Base-by-base conservation (phyloP, 2,797 vertebrate genomes). In the Choloepus didactylus region DNA sequence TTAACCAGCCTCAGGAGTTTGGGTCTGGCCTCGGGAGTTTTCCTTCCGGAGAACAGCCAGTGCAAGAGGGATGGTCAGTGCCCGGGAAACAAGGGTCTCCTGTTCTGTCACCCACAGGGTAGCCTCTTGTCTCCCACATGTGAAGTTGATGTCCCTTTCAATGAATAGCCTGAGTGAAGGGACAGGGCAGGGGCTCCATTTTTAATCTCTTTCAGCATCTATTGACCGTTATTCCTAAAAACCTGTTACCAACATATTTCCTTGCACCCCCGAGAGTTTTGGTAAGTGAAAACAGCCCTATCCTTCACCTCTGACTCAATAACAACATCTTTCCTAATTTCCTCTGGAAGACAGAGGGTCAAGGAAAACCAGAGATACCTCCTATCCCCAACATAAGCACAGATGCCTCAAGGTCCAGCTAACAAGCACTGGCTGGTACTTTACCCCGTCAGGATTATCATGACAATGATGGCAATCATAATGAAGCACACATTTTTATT, bases 241-340 rank as follows among this genome's bases (percentile, higher is more conserved):
- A 72, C 14, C 46, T 41, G n/a, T 72, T 85, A 83, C 60, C 19
- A 77, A 72, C 18, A 86, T 15, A 77, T 86, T 89, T 93, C 67
- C 59, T 95, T 86, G 51, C 2, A 44, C 62, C 54, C 75, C 59
- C 27, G 12, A 72, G 72, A 91, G 59, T 94, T 95, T 87, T 51
- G 59, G 76, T 75, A 62, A 73, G 59, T 79, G 44, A 93, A 87
- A 49, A 91, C 91, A 69, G 6, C 44, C 64, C 82, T 0, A 9
- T 27, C 77, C 6, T 14, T 49, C 41, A 69, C 41, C 66, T 89
- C 56, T 19, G 38, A 87, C n/a, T 94, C 69, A 29, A 46, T 54
- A 88, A 92, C 19, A 94, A 44, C 51, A 81, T 46, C 21, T 90
- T 93, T 87, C 77, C 82, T 72, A 73, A 29, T 25, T 89, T 94